Base-by-base conservation (phyloP, 1,140 invertebrate species). In the Drosophila kurseongensis region DNA sequence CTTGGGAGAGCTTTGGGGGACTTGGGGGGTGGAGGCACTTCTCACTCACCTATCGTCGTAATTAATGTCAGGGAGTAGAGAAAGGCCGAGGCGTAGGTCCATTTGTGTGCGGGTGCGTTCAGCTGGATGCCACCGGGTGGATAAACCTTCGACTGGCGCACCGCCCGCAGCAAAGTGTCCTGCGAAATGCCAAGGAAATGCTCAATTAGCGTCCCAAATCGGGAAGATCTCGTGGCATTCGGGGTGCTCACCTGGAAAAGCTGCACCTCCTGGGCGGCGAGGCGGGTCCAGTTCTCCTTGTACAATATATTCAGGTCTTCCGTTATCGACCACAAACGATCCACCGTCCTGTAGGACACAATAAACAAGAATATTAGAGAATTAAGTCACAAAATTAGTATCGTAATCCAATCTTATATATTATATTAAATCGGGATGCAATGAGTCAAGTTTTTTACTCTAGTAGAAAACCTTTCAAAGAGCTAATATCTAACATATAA, bases 1-100 rank as follows among this genome's bases (percentile, higher is more conserved):
- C 8, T n/a, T 14, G 13, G 1, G 2, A 7, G 1, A 6, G 18
- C 5, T 12, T 0, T 8, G 4, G 18, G 5, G 9, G 10, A 5
- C 10, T 32, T 32, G 27, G 23, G 16, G 12, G 16, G 9, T n/a
- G 16, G 41, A 1, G 47, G 56, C 23, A 59, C 42, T 61, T 73
- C 38, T 69, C 29, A 94, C 95, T 95, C 93, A 98, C 98, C 98
- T 81, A 99, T 98, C 52, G 98, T 99, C 4, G 98, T 99, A 75
- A 99, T 98, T 48, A 99, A 95, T 29, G 98, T 99, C 48, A 99
- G 94, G 14, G 97, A 98, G 93, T 99, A 99, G 13, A 99, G 95
- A 92, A 98, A 97, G 75, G 97, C 97, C 38, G 96, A 96, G 51
- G 97, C 96, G 92, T 98, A 98, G 41, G 96, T 97, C 97, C 97